Evolutionary conservation across 2,113 vertebrate genomes (phyloP), one percentile per base, ranked within the genome.

Genomic region (Hippocampus barbouri): DNA sequence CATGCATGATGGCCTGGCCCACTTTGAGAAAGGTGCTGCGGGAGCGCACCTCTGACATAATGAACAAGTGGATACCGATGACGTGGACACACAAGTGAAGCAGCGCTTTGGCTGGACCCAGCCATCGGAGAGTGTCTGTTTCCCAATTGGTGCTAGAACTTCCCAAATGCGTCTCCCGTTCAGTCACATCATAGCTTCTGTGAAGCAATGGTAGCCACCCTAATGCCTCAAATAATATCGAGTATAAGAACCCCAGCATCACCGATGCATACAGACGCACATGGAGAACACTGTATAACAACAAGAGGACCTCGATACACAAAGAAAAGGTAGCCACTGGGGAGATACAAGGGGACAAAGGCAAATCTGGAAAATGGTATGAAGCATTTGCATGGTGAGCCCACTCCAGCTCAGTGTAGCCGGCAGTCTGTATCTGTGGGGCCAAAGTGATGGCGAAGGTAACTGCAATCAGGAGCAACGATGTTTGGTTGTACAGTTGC

Each of bases 21-120:
- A 99, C 96, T 88, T 99, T 99, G 68, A 99, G 93, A 88, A 99
- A 99, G 18, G 97, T 99, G 92, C 95, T 99, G 76, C 97, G 93
- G 16, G 96, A 96, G 23, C 97, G 93, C 83, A 99, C 97, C 89
- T 99, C 96, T 0, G 96, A 97, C 95, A 98, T 97, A 89, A 98
- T 93, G 86, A 99, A 98, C 69, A 98, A 89, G 72, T 99, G 97
- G 70, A 97, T 92, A 25, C 97, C 97, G 0, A 98, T 94, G 69
- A 95, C 95, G 0, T 99, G 97, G 60, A 97, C 93, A 45, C 97
- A 99, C 68, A 97, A 45, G 70, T 99, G 97, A 41, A 99, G 94
- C 65, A 99, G 88, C 54, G 94, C 94, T 84, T 95, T 95, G 75
- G 93, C 94, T 3, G 96, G 88, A 68, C 91, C 91, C 63, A 98